These are phyloP conservation scores for Corythornis leucogaster DNA, from an alignment of 2,797 vertebrate genomes.

Conservation along the genomic window DNA sequence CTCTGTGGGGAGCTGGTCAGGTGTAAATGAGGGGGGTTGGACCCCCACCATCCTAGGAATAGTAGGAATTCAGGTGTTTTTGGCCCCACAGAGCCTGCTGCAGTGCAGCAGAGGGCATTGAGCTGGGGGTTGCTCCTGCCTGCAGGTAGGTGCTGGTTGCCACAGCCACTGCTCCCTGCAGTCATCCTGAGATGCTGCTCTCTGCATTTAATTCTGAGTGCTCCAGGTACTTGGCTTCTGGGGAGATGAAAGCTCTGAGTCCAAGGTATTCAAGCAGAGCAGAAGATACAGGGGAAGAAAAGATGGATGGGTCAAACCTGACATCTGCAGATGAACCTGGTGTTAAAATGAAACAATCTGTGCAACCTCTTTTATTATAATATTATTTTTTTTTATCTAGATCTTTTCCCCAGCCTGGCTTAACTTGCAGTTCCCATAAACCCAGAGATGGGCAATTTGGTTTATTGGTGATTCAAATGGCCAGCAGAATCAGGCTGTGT, in stretches of 20 bases:
- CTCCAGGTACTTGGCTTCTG: not conserved
- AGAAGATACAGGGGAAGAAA: not conserved
- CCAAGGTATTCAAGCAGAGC: not conserved
- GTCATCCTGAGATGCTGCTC: not conserved
- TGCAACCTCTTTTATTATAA: not conserved
- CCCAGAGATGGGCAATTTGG: conserved; percentile 49
- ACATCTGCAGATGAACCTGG: conserved; percentile 17
- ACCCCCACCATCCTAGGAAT: too few relatives aligned
- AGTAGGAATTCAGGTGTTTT: not conserved
- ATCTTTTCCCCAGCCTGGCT: conserved; percentile 15
- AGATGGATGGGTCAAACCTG: not conserved
- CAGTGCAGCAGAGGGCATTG: not conserved
- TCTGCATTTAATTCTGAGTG: not conserved
- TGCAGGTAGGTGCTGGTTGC: not conserved
- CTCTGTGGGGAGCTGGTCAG: not conserved
- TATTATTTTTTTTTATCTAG: not conserved
- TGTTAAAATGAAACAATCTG: conserved; percentile 41
- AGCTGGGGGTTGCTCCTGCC: not conserved
- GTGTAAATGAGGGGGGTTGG: not conserved
- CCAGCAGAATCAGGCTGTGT: conserved; percentile 3
- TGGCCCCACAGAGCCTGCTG: not conserved
- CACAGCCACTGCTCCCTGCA: not conserved
- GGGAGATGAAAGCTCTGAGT: not conserved
- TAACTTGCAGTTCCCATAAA: conserved; percentile 54
- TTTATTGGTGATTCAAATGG: conserved; percentile 60